Conservation (phyloP, 1,140 invertebrate species). For the Pseudachorutes palmiensis region DNA sequence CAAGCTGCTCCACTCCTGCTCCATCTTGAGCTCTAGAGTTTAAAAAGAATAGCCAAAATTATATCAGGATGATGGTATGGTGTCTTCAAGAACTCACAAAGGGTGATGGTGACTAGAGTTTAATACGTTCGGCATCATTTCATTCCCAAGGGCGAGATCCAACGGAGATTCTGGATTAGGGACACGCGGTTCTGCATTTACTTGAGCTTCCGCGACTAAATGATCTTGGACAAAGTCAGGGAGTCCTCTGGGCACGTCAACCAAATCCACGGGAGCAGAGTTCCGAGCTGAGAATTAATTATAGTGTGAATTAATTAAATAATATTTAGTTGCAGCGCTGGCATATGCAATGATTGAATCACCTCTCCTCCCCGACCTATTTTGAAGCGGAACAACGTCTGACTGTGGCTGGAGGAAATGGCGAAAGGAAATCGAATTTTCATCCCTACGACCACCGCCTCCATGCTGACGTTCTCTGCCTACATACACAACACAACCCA, state of each 20-base stretch:
- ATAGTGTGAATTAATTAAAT: too few species aligned
- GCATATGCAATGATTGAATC: too few species aligned
- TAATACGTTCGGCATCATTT: background rate
- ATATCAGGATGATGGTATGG: too few species aligned
- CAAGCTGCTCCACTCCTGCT: background rate
- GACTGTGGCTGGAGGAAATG: slow-evolving; percentile 35
- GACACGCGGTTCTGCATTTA: background rate
- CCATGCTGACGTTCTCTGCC: background rate
- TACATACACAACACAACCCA: too few species aligned
- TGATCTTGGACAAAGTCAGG: slow-evolving; percentile 57
- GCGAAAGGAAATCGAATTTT: slow-evolving; percentile 33
- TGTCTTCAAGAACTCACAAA: background rate
- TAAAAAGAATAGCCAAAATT: background rate
- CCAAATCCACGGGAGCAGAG: slow-evolving; percentile 27
- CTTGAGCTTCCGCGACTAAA: slow-evolving; percentile 46
- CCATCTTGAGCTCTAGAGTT: background rate
- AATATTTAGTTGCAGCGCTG: too few species aligned
- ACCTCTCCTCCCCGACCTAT: too few species aligned
- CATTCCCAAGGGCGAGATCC: background rate
- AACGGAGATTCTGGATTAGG: background rate
- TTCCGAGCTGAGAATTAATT: slow-evolving; percentile 5
- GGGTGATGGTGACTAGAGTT: background rate
- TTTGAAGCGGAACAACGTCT: slow-evolving; percentile 30
- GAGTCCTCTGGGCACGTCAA: slow-evolving; percentile 39
- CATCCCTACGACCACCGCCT: slow-evolving; percentile 26